These are phyloP conservation scores for Grammomys dolichurus DNA, from an alignment of 2,113 vertebrate species.

Conservation along the genomic window DNA sequence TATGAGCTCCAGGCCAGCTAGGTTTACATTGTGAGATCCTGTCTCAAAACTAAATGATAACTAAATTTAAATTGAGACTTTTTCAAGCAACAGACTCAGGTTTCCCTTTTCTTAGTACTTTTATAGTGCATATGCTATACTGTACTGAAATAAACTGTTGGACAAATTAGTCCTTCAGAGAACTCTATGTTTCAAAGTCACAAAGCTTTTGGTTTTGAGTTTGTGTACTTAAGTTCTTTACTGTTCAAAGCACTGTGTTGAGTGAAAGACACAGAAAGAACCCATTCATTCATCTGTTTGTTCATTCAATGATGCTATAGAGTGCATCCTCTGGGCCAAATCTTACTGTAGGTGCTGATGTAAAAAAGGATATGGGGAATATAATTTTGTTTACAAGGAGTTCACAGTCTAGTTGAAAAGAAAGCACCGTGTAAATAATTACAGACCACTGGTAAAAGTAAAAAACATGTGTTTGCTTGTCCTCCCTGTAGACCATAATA, in stretches of 20 bases:
- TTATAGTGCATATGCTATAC: neutral
- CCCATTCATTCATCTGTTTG: neutral
- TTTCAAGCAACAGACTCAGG: constrained; percentile 20
- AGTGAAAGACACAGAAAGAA: neutral
- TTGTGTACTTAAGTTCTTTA: constrained; percentile 31
- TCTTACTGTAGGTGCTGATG: constrained; percentile 4
- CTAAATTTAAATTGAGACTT: constrained; percentile 44
- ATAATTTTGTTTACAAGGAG: constrained; percentile 20
- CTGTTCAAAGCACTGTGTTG: constrained; percentile 36
- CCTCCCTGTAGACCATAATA: neutral
- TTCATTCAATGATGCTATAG: neutral
- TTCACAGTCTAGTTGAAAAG: constrained; percentile 9
- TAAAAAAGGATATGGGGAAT: neutral
- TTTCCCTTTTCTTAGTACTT: neutral
- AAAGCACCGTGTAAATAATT: constrained; percentile 37
- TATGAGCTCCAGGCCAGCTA: neutral
- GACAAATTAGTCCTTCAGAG: constrained; percentile 1
- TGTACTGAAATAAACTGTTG: neutral
- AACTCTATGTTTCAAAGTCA: neutral
- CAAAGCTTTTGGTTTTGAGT: constrained; percentile 48
- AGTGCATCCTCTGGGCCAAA: neutral
- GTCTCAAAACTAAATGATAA: neutral
- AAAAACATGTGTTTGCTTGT: neutral
- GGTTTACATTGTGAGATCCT: neutral
- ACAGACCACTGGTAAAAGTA: neutral